Base-by-base conservation (phyloP, 1,140 invertebrate genomes). In the Heliconius melpomene region DNA sequence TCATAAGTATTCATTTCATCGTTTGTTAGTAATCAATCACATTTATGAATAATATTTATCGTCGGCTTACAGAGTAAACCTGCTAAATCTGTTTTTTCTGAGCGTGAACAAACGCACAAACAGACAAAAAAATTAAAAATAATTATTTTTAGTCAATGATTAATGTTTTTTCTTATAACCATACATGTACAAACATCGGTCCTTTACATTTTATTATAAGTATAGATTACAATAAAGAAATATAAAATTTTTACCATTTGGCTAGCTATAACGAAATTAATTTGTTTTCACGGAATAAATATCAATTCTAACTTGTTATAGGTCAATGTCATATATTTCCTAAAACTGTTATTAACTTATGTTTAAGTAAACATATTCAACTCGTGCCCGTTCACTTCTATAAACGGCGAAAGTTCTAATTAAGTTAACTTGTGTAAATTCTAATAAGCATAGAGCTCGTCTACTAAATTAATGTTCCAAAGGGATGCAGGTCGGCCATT, bases 1-100 rank as follows among this genome's bases (percentile, higher is more conserved):
- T 92, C 89, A 92, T 77, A 77, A 82, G 72, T 79, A 84, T 72
- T 50, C 54, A 79, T 79, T 79, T 79, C 75, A 80, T 79, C 40
- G 74, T 80, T 84, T 66, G 40, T 70, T 75, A 81, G 60, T 66
- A 66, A 66, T 80, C 79, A 80, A 73, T 81, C 66, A 52, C 16
- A 78, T 72, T 78, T 73, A 66, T 74, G 52, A 60, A 23, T 66
- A 40, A n/a, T 40, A 38, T 29, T 16, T 29, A n/a, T 72, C 32
- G 3, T 3, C 18, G 20, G 9, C 0, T 26, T 52, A 52, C 13
- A 52, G 50, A 18, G 3, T 46, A 46, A 16, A 46, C 0, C 11
- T 46, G 40, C 40, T 46, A 46, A 46, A 46, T 46, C 3, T 6
- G 13, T 46, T 46, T 46, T 46, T 46, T 16, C 3, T 46, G 1